Evolutionary conservation across 2,888 invertebrate species (phyloP), one percentile per base, ranked within the genome.

Genomic region (Stenchaetothrips biformis): DNA sequence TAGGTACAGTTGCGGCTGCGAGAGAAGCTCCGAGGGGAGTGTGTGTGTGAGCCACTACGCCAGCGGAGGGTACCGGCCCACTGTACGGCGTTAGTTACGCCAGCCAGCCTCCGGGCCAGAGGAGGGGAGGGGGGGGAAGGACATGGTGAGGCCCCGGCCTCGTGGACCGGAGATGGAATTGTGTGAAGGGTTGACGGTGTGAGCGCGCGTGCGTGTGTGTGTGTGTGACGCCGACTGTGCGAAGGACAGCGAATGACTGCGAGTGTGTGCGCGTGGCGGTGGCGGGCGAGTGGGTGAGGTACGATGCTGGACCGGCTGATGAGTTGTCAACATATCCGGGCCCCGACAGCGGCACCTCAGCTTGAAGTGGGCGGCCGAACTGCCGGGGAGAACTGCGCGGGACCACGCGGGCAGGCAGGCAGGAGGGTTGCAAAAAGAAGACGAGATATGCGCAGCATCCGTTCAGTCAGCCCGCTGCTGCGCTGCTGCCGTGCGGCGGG

Each of bases 281-380:
- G n/a, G n/a, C n/a, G n/a, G 2, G 53, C 53, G 53, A 7, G 67
- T 0, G 21, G 7, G 67, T 21, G 21, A 80, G 81, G 53, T 79
- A 37, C 37, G 37, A 37, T 74, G 67, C 16, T 16, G 16, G 67
- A 25, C 21, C 25, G 25, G 59, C 67, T 74, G 67, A 74, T 74
- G 25, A 74, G 67, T 74, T 74, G 67, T 74, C 67, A 25, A 74
- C 67, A 74, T 74, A 74, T 74, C 67, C 67, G 67, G 67, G 21
- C 67, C 67, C n/a, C 25, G 67, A 74, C 67, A n/a, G 67, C 37
- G 25, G 67, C n/a, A n/a, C n/a, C 37, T 37, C 37, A 37, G 37
- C 37, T 4, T 37, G 37, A 4, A 37, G 37, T 37, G 53, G 16
- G 18, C 53, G 53, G 6, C 53, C 16, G 53, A 18, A 53, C 16